Evolutionary conservation across 2,797 vertebrate genomes (phyloP).

Genomic region (Amniataba percoides): DNA sequence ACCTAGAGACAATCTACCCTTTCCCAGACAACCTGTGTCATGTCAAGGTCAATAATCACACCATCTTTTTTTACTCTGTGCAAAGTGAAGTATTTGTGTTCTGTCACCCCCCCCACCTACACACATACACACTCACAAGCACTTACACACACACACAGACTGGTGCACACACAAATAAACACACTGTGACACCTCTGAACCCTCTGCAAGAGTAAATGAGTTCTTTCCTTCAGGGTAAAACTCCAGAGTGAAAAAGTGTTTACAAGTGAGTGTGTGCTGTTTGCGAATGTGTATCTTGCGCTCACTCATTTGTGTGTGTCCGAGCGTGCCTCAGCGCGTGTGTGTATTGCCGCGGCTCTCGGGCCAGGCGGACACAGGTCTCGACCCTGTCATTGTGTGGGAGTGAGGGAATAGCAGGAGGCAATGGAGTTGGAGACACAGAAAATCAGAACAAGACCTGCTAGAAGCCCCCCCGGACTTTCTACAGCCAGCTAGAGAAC

Average conservation of each 20-base stretch:
- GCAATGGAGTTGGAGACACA: conserved; percentile 45
- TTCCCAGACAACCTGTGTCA: conserved; percentile 28
- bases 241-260: conserved; percentile 53
- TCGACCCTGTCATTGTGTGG: conserved; percentile 64
- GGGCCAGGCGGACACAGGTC: conserved; percentile 50
- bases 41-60: conserved; percentile 44
- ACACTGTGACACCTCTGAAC: conserved; percentile 53
- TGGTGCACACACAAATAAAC: conserved; percentile 27
- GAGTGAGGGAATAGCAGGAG: conserved; percentile 48
- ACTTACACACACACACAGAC: conserved; percentile 14
- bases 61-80: conserved; percentile 34
- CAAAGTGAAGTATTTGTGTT: conserved; percentile 22
- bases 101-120: not conserved
- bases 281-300: conserved; percentile 25
- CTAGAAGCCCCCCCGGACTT: conserved; percentile 37
- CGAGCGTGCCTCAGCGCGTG: not conserved
- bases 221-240: conserved; percentile 49
- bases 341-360: conserved; percentile 30
- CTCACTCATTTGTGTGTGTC: conserved; percentile 22
- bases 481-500: conserved; percentile 52
- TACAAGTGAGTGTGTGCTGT: conserved; percentile 36
- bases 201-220: conserved; percentile 52
- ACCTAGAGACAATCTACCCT: conserved; percentile 9
- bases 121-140: not conserved
- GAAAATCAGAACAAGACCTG: conserved; percentile 61